Percentiles rank a stretch among this genome's conserved stretches.
Conservation (phyloP, 2,797 vertebrate species). For the Lateolabrax maculatus region DNA sequence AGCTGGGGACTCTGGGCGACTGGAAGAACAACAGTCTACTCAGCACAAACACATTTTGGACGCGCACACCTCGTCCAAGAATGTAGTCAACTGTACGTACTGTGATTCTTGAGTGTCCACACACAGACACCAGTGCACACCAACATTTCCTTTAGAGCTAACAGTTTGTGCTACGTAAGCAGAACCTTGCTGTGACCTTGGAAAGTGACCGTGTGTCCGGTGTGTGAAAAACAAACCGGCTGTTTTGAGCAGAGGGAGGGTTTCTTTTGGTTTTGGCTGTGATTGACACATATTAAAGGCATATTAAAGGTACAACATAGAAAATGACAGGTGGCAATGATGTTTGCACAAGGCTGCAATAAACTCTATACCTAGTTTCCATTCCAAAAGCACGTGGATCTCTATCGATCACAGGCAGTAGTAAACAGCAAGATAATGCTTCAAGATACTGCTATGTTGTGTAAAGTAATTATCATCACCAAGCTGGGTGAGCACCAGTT, state of each 20-base stretch:
- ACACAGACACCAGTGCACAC: constrained; percentile 5
- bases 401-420: neutral
- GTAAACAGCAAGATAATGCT: neutral
- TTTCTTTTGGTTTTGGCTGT: constrained; percentile 3
- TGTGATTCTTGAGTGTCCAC: constrained; percentile 22
- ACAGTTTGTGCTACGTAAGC: constrained; percentile 67
- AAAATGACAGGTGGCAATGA: neutral
- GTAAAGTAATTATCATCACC: neutral
- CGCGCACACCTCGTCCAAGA: constrained; percentile 39
- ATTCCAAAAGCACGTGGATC: neutral
- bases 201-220: constrained; percentile 50
- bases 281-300: neutral
- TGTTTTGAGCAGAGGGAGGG: neutral
- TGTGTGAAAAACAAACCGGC: constrained; percentile 31
- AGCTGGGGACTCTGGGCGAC: constrained; percentile 32
- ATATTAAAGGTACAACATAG: neutral
- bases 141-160: constrained; percentile 59
- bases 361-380: neutral
- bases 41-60: constrained; percentile 30
- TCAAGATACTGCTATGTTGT: neutral
- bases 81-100: constrained; percentile 21
- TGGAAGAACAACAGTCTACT: constrained; percentile 55
- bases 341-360: neutral
- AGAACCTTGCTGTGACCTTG: constrained; percentile 62
- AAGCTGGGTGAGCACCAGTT: neutral